These are phyloP conservation scores for Tetropium fuscum DNA, from an alignment of 2,888 invertebrate genomes.

Conservation along the genomic window DNA sequence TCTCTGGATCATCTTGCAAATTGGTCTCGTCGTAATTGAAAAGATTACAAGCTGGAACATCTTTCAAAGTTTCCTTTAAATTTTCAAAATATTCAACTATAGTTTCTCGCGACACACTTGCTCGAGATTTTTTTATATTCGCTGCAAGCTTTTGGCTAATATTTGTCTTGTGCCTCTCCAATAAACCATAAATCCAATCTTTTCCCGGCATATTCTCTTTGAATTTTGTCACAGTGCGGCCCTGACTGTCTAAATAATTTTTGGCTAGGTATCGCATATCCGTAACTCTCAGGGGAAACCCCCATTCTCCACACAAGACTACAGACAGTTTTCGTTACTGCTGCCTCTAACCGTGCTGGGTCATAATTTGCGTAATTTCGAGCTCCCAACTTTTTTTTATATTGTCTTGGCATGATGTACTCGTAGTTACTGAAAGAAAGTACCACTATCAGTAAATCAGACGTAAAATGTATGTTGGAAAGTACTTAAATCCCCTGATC, in stretches of 20 bases:
- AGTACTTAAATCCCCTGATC: background rate
- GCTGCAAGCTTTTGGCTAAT: constrained; percentile 5
- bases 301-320: constrained; percentile 12
- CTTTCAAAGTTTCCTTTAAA: constrained; percentile 34
- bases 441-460: background rate
- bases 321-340: constrained; percentile 14
- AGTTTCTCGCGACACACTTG: constrained; percentile 11
- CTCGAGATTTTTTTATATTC: constrained; percentile 25
- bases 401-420: constrained; percentile 6
- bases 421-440: constrained; percentile 1
- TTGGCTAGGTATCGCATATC: constrained; percentile 19
- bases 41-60: constrained; percentile 27
- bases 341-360: constrained; percentile 8
- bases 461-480: background rate
- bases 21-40: constrained; percentile 30
- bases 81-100: constrained; percentile 40
- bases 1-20: constrained; percentile 41
- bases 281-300: constrained; percentile 3
- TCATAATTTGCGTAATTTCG: constrained; percentile 12
- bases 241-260: constrained; percentile 31
- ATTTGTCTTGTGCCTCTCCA: constrained; percentile 8
- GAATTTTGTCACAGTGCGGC: constrained; percentile 14
- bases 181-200: constrained; percentile 29
- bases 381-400: constrained; percentile 9
- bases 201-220: constrained; percentile 29